Evolutionary conservation across 1,140 invertebrate genomes (phyloP), one percentile per base, ranked within the genome.

Genomic region (Sycobia sp.): DNA sequence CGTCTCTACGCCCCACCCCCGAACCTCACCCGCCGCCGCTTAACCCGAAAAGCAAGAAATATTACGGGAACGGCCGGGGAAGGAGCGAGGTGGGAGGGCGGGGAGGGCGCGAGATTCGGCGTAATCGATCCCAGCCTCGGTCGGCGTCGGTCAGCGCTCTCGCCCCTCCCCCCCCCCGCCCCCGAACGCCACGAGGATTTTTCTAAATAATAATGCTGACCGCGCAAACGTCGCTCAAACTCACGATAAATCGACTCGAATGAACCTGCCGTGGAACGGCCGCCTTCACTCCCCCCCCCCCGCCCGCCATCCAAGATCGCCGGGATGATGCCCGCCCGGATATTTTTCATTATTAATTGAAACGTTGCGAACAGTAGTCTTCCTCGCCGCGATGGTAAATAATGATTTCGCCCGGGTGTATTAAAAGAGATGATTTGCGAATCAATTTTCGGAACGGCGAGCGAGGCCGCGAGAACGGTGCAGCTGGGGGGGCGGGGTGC

Each of bases 71-170:
- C 41, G 20, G n/a, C 13, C 10, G 10, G 20, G 25, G 41, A 3
- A 3, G 22, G 41, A 8, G 41, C 10, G 41, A 43, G 41, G 20
- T 5, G 14, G 41, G 9, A 16, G 27, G 13, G 2, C 23, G 46
- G 4, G n/a, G 27, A n/a, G 46, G 18, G 14, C 13, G 46, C 46
- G 16, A 34, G 27, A 22, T 51, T 36, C 16, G 14, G 13, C 47
- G 14, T 46, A 49, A 62, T 62, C 50, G 59, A 62, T 62, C 59
- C 54, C 54, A 39, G 27, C 29, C 10, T 43, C 22, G 34, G 29
- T n/a, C 18, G 16, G 18, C n/a, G 4, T 7, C 8, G 43, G 1
- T 18, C 13, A 5, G 10, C 20, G 23, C 25, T 29, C 29, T 14
- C 27, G 23, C 13, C 25, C 29, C 16, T 29, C 32, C 10, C 1